A percentile compares a stretch with the other conserved stretches of the same genome.
phyloP scores from a whole-genome alignment of 2,888 invertebrate genomes.

The Cynaeus angustus region DNA sequence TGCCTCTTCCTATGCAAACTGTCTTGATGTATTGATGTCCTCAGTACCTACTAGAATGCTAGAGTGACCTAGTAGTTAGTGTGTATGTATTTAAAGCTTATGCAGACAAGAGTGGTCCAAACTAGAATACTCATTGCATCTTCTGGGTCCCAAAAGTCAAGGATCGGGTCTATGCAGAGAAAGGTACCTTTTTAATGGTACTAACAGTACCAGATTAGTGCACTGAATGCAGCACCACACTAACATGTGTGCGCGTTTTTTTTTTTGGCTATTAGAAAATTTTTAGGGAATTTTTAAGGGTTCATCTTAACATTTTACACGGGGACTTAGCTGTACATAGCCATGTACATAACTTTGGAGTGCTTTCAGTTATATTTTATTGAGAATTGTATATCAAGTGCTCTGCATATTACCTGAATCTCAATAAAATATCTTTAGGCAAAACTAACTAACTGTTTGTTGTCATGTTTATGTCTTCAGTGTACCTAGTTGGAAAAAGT shows the following conservation, averaged over 20 bases:
- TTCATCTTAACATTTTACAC: conserved; percentile 17
- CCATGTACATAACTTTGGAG: conserved; percentile 16
- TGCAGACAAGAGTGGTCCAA: conserved; percentile 70
- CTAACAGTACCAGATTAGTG: conserved; percentile 63
- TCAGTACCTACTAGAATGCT: conserved; percentile 33
- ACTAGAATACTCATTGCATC: conserved; percentile 71
- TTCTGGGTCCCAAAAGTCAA: conserved; percentile 70
- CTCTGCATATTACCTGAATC: conserved; percentile 37
- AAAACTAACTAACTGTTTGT: conserved; percentile 56
- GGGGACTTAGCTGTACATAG: conserved; percentile 40
- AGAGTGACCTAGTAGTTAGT: conserved; percentile 61
- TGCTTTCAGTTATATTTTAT: conserved; percentile 36
- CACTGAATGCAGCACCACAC: conserved; percentile 69
- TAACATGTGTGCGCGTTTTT: conserved; percentile 54
- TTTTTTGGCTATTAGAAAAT: conserved; percentile 32
- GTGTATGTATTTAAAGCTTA: conserved; percentile 67
- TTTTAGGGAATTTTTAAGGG: conserved; percentile 14
- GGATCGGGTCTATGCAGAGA: conserved; percentile 74
- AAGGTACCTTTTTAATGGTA: conserved; percentile 70
- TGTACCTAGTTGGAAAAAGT: conserved; percentile 70
- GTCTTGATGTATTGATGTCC: conserved; percentile 54
- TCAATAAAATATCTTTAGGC: conserved; percentile 43
- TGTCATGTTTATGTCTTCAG: conserved; percentile 65
- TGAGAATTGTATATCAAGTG: conserved; percentile 18
- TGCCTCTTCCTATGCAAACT: conserved; percentile 47